Conservation (phyloP, 2,888 invertebrate species). For the Caradrina clavipalpis region DNA sequence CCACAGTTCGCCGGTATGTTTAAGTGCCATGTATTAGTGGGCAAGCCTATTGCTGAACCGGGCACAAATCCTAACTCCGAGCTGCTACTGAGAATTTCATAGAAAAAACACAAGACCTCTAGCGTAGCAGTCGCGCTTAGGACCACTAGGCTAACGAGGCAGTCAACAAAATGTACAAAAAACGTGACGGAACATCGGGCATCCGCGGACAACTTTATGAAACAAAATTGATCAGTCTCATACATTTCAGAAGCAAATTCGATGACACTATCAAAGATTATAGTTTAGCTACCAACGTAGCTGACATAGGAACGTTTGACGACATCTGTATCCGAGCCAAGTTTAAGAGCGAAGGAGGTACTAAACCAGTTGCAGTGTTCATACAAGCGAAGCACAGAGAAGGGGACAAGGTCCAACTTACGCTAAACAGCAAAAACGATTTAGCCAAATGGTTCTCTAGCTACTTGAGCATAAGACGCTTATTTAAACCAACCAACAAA, state of each 20-base stretch:
- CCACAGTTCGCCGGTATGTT: no score
- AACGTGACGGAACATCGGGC: slow-evolving; percentile 40
- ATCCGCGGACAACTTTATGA: slow-evolving; percentile 58
- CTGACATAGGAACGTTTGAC: slow-evolving; percentile 56
- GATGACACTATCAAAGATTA: slow-evolving; percentile 45
- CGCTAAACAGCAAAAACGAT: slow-evolving; percentile 36
- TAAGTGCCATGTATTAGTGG: no score
- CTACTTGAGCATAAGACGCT: slow-evolving; percentile 41
- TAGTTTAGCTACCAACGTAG: slow-evolving; percentile 55
- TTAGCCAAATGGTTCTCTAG: slow-evolving; percentile 47
- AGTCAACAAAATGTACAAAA: slow-evolving; percentile 20
- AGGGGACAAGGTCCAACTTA: slow-evolving; percentile 17
- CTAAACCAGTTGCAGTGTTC: slow-evolving; percentile 39
- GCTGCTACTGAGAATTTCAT: no score
- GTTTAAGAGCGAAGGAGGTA: slow-evolving; percentile 22
- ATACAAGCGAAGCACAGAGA: slow-evolving; percentile 59
- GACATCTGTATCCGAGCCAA: slow-evolving; percentile 56
- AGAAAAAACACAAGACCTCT: no score
- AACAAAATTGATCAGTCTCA: slow-evolving; percentile 55
- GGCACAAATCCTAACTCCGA: no score
- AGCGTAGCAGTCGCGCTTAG: no score
- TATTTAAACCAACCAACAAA: slow-evolving; percentile 21
- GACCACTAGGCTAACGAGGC: no score
- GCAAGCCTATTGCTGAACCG: no score
- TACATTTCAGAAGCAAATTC: slow-evolving; percentile 46